Conservation (phyloP, 2,888 invertebrate species). For the Plagiodera versicolora region DNA sequence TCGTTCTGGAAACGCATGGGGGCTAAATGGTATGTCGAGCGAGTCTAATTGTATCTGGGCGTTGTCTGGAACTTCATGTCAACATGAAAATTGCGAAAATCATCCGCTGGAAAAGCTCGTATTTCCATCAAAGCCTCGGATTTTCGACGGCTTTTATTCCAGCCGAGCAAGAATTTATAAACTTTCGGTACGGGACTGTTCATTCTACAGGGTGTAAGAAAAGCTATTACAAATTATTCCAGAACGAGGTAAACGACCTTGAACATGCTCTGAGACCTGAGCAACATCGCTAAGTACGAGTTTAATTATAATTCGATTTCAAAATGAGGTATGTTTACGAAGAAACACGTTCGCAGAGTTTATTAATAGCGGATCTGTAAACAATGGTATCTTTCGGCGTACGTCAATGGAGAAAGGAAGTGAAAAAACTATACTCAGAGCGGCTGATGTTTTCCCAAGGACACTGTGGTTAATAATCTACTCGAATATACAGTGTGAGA, state of each 20-base stretch:
- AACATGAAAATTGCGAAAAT: background rate
- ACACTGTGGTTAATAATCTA: too few relatives aligned
- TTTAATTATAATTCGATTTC: constrained; percentile 21
- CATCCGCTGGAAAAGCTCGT: too few relatives aligned
- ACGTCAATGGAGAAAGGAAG: background rate
- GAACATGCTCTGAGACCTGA: constrained; percentile 25
- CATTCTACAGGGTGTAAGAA: too few relatives aligned
- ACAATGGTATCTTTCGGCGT: background rate
- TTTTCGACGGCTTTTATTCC: too few relatives aligned
- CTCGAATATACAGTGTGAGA: too few relatives aligned
- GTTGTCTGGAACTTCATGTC: background rate
- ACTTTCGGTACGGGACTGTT: too few relatives aligned
- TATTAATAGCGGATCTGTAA: constrained; percentile 12
- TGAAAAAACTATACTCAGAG: background rate
- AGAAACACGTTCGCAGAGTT: constrained; percentile 6
- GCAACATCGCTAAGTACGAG: constrained; percentile 21
- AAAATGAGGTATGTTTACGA: constrained; percentile 6
- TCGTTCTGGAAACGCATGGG: constrained; percentile 9
- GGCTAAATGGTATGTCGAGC: constrained; percentile 1
- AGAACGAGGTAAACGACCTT: constrained; percentile 25
- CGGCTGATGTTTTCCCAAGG: background rate
- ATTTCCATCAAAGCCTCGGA: too few relatives aligned
- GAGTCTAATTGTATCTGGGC: background rate
- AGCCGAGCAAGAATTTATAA: too few relatives aligned
- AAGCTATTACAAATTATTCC: too few relatives aligned